Evolutionary conservation across 2,888 invertebrate species (phyloP).

Genomic region (Himalopsyche tibetana): DNA sequence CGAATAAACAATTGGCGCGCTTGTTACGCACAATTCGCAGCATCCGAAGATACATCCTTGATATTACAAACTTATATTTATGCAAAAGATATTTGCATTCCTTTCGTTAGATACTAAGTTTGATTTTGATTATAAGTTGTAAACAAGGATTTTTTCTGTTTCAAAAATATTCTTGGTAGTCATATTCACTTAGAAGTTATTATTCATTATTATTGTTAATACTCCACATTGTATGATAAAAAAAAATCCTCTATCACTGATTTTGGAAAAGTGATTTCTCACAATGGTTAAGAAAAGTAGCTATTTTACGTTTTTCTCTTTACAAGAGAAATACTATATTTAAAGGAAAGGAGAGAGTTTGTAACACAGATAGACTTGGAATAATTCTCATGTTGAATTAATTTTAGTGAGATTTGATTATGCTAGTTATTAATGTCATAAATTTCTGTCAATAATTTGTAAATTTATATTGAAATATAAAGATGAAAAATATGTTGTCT

Average conservation of each 20-base stretch:
- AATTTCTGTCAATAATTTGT: slow-evolving; percentile 9
- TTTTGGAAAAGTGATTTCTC: too few species aligned
- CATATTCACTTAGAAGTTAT: background rate
- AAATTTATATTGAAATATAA: background rate
- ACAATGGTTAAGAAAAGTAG: too few species aligned
- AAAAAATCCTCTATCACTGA: too few species aligned
- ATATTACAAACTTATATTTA: background rate
- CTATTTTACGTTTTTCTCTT: too few species aligned
- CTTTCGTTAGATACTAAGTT: background rate
- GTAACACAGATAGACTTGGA: background rate
- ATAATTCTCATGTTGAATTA: background rate
- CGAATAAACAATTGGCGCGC: too few species aligned
- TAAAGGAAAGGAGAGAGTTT: slow-evolving; percentile 24
- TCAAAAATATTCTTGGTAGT: background rate
- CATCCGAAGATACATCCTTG: background rate
- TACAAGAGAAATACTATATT: background rate
- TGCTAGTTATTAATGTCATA: background rate
- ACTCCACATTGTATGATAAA: too few species aligned
- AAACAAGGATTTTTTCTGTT: too few species aligned
- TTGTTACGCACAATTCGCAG: too few species aligned
- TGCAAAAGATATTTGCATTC: slow-evolving; percentile 11
- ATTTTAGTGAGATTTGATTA: background rate
- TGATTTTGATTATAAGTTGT: background rate
- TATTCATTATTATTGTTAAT: too few species aligned
- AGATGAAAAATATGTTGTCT: background rate